phyloP scores from a whole-genome alignment of 23 tunicate species.

The Halocynthia aurantium region DNA sequence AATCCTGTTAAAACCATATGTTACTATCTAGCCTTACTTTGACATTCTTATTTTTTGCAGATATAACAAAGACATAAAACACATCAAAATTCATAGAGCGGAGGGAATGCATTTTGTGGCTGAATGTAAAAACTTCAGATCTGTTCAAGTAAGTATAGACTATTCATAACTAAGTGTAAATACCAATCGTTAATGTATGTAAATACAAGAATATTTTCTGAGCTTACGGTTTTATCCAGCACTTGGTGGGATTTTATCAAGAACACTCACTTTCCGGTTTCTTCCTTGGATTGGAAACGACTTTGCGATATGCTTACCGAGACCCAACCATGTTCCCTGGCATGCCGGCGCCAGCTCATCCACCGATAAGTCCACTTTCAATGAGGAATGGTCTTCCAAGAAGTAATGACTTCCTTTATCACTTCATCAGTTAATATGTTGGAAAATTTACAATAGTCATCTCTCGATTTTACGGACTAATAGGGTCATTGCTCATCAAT shows the following conservation, averaged over 20 bases:
- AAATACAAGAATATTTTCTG: neutral
- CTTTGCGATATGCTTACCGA: constrained; percentile 53
- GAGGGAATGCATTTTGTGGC: constrained; percentile 70
- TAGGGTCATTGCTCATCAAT: too few relatives aligned
- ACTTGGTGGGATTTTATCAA: constrained; percentile 59
- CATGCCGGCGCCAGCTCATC: neutral
- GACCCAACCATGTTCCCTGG: constrained; percentile 69
- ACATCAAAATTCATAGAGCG: constrained; percentile 50
- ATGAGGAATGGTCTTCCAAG: too few relatives aligned
- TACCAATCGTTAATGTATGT: neutral
- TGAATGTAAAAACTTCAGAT: constrained; percentile 81
- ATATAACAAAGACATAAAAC: constrained; percentile 61
- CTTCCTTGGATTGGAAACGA: constrained; percentile 81
- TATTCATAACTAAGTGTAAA: neutral
- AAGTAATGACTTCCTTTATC: too few relatives aligned
- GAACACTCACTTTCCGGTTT: constrained; percentile 70
- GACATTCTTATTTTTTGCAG: constrained; percentile 9
- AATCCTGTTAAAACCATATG: too few relatives aligned
- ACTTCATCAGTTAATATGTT: too few relatives aligned
- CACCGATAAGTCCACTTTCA: neutral
- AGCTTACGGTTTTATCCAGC: constrained; percentile 24
- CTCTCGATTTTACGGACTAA: too few relatives aligned
- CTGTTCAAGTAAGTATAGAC: constrained; percentile 50
- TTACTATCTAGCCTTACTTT: too few relatives aligned
- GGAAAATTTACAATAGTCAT: too few relatives aligned